Percentiles rank a stretch among this genome's conserved stretches.
Conservation (phyloP, 2,797 vertebrate species). For the Hydrolagus colliei region DNA sequence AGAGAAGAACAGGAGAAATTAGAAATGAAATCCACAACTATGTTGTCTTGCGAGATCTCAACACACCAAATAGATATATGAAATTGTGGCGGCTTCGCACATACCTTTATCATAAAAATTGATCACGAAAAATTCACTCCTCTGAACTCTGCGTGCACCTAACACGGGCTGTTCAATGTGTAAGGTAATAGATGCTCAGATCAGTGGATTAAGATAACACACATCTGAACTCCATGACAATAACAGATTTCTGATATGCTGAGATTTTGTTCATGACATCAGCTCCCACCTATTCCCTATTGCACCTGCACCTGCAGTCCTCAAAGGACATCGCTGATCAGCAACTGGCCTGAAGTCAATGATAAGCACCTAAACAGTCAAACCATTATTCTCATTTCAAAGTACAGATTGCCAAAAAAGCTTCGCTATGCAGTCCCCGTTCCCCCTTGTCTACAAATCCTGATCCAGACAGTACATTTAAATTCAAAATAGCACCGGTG, state of each 20-base stretch:
- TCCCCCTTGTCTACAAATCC: not conserved
- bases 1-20: no score
- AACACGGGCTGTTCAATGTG: not conserved
- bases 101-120: not conserved
- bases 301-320: not conserved
- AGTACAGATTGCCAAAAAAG: not conserved
- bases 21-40: no score
- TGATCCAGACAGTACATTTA: not conserved
- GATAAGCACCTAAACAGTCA: not conserved
- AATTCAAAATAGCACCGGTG: not conserved
- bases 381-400: not conserved
- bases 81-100: not conserved
- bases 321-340: no score
- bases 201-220: not conserved
- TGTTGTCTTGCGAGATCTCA: no score
- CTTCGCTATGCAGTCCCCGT: no score
- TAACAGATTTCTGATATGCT: not conserved
- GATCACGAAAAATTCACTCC: not conserved
- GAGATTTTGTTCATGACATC: not conserved
- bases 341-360: no score
- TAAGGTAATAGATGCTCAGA: not conserved
- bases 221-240: not conserved
- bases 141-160: not conserved
- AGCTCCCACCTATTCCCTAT: not conserved
- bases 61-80: no score